Evolutionary conservation across 2,113 vertebrate genomes (phyloP).

Genomic region (Aythya baeri): DNA sequence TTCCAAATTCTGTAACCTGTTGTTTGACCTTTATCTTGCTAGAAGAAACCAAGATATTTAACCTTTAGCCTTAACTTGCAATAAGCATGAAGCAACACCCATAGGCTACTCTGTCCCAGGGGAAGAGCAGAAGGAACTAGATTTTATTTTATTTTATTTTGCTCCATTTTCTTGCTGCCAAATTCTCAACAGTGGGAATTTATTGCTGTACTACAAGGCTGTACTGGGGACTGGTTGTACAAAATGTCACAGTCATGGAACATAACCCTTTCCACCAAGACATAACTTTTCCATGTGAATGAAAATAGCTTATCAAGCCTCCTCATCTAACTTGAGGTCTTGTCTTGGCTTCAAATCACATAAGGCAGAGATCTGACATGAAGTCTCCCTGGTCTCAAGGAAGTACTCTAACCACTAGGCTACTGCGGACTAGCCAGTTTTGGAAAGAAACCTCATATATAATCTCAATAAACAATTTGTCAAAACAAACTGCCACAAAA

Average conservation of each 20-base stretch:
- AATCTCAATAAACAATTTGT: background rate
- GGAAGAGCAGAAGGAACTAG: background rate
- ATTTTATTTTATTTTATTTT: background rate
- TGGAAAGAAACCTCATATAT: background rate
- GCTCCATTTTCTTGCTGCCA: background rate
- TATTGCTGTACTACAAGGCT: background rate
- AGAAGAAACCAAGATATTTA: slow-evolving; percentile 10
- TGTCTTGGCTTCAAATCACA: background rate
- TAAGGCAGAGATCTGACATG: background rate
- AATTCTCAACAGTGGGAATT: background rate
- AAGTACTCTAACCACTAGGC: background rate
- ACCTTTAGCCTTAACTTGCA: background rate
- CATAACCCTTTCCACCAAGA: background rate
- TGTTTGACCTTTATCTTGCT: background rate
- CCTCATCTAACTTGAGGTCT: background rate
- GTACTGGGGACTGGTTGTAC: background rate
- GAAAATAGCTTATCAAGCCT: background rate
- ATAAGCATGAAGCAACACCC: background rate
- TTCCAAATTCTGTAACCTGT: background rate
- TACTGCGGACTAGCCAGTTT: background rate
- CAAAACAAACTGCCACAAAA: background rate
- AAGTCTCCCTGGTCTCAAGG: background rate
- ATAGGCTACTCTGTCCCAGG: background rate
- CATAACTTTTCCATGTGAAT: background rate
- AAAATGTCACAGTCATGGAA: background rate